Evolutionary conservation across 2,797 vertebrate genomes (phyloP).

Genomic region (Astyanax mexicanus): DNA sequence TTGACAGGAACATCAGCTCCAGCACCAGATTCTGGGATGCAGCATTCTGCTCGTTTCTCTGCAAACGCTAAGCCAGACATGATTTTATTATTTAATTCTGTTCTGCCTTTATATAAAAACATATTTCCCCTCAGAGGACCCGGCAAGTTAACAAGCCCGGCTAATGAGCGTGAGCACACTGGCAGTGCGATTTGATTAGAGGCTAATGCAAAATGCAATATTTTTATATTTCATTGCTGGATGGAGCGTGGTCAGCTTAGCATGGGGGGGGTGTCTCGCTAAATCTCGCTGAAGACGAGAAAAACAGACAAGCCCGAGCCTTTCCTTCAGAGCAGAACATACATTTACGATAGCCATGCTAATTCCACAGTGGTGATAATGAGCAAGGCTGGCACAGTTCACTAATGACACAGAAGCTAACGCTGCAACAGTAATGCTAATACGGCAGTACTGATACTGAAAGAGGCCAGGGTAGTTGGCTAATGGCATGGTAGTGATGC

Average conservation of each 20-base stretch:
- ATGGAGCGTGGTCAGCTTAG: slow-evolving; percentile 69
- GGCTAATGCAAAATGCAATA: slow-evolving; percentile 70
- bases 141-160: slow-evolving; percentile 55
- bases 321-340: too few species aligned
- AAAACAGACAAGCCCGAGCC: too few species aligned
- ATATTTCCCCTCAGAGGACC: slow-evolving; percentile 5
- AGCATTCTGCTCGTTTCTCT: neutral
- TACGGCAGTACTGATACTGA: too few species aligned
- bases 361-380: too few species aligned
- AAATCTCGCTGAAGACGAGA: slow-evolving; percentile 65
- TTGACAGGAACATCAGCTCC: neutral
- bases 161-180: slow-evolving; percentile 66
- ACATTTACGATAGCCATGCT: too few species aligned
- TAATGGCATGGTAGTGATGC: too few species aligned
- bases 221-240: slow-evolving; percentile 73
- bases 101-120: neutral
- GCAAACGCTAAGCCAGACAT: neutral
- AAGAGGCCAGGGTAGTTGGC: too few species aligned
- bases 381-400: too few species aligned
- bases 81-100: neutral
- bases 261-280: slow-evolving; percentile 66
- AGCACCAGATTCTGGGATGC: neutral
- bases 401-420: too few species aligned
- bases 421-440: too few species aligned
- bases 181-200: slow-evolving; percentile 62